Conservation (phyloP, 1,140 invertebrate species). For the Eupristina koningsbergeri region DNA sequence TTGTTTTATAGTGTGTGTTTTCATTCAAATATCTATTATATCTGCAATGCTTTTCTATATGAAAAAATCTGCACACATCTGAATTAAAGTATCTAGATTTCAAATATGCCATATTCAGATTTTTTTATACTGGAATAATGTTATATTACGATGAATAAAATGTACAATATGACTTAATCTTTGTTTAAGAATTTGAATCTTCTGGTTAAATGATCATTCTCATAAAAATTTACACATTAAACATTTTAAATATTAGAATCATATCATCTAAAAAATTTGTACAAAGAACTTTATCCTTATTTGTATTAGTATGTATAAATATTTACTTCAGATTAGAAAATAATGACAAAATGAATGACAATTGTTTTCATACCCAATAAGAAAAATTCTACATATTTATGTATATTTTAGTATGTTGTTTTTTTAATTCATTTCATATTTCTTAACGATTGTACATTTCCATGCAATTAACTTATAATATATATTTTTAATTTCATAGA, state of each 20-base stretch:
- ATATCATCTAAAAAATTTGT: not conserved
- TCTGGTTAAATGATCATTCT: not conserved
- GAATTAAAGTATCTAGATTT: conserved; percentile 28
- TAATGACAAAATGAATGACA: conserved; percentile 20
- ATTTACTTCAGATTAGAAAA: not conserved
- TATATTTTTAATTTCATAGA: not conserved
- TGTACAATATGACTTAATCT: conserved; percentile 27
- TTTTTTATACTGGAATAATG: not conserved
- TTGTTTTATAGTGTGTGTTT: not conserved
- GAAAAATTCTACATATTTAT: conserved; percentile 17
- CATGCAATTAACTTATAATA: not conserved
- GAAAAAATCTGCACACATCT: conserved; percentile 9
- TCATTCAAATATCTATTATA: conserved; percentile 16
- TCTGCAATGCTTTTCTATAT: not conserved
- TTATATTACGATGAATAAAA: conserved; percentile 8
- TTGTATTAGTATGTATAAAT: conserved; percentile 9
- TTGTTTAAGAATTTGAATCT: conserved; percentile 34
- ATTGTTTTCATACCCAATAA: not conserved
- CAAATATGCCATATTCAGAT: conserved; percentile 19
- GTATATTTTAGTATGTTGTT: not conserved
- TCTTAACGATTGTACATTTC: not conserved
- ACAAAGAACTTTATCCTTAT: not conserved
- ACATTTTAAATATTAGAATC: not conserved
- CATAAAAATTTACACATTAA: conserved; percentile 33
- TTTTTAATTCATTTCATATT: not conserved